phyloP scores from a whole-genome alignment of 1,140 invertebrate species.

The Plodia interpunctella region DNA sequence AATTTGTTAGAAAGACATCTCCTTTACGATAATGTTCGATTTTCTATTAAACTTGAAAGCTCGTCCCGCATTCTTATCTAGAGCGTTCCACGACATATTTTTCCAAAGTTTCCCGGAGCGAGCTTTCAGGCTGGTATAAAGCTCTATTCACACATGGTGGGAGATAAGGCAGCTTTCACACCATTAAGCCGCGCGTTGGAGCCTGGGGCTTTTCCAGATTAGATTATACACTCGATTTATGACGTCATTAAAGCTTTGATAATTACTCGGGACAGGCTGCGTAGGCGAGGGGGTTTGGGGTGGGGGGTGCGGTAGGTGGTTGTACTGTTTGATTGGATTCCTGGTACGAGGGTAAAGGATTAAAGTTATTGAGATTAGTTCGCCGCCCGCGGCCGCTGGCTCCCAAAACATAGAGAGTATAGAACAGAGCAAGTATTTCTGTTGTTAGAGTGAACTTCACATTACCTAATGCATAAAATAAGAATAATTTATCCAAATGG shows the following conservation, averaged over 20 bases:
- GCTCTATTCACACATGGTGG: slow-evolving; percentile 75
- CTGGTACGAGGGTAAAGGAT: slow-evolving; percentile 74
- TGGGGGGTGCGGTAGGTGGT: slow-evolving; percentile 41
- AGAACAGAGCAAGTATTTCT: no score
- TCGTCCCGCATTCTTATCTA: slow-evolving; percentile 74
- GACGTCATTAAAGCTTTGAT: slow-evolving; percentile 78
- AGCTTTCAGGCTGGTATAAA: slow-evolving; percentile 73
- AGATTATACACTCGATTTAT: slow-evolving; percentile 79
- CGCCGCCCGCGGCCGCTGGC: slow-evolving; percentile 62
- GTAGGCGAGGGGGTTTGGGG: slow-evolving; percentile 58
- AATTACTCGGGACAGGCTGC: slow-evolving; percentile 77
- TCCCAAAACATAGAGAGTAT: not conserved
- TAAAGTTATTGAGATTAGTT: slow-evolving; percentile 77
- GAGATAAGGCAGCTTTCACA: slow-evolving; percentile 76
- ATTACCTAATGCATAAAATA: no score
- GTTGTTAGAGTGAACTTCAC: no score
- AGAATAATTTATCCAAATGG: no score
- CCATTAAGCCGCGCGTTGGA: slow-evolving; percentile 74
- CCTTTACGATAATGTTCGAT: slow-evolving; percentile 76
- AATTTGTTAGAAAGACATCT: slow-evolving; percentile 75
- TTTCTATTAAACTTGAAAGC: slow-evolving; percentile 77
- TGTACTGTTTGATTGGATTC: slow-evolving; percentile 77
- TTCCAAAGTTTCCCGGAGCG: slow-evolving; percentile 75
- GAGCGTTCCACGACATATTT: slow-evolving; percentile 74
- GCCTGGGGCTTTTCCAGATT: slow-evolving; percentile 78